phyloP scores from a whole-genome alignment of 2,888 invertebrate genomes.

The Pegoplata infirma region DNA sequence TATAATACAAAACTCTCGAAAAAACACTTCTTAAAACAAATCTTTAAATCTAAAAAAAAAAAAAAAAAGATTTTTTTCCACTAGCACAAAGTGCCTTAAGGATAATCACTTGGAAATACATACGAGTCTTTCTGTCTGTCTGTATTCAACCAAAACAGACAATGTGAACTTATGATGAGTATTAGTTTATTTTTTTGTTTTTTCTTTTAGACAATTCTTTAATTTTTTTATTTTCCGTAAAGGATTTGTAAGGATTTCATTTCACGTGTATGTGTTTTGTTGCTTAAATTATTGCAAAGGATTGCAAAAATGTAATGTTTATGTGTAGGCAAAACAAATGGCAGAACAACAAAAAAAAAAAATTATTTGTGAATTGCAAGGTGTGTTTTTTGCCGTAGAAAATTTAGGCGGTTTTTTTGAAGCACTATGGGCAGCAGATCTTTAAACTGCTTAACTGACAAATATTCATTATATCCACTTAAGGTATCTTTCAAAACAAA shows the following conservation, averaged over 20 bases:
- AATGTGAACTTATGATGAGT: constrained; percentile 26
- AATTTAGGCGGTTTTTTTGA: constrained; percentile 34
- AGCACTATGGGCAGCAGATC: not conserved
- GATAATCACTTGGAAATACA: constrained; percentile 51
- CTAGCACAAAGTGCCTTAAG: constrained; percentile 47
- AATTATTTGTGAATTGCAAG: constrained; percentile 32
- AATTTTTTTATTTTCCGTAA: not conserved
- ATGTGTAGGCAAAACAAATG: constrained; percentile 29
- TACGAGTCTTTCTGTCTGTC: no score
- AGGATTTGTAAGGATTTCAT: constrained; percentile 43
- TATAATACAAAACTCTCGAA: constrained; percentile 12
- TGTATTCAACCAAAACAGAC: not conserved
- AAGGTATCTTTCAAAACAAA: no score
- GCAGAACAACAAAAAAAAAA: constrained; percentile 1
- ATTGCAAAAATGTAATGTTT: constrained; percentile 40
- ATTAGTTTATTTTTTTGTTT: constrained; percentile 4
- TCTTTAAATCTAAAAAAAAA: constrained; percentile 40
- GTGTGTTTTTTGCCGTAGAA: constrained; percentile 25
- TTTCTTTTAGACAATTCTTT: not conserved
- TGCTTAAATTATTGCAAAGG: constrained; percentile 40
- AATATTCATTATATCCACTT: no score
- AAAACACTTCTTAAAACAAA: constrained; percentile 42
- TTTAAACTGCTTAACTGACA: no score
- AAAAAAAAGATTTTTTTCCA: constrained; percentile 11
- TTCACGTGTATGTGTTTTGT: constrained; percentile 29